phyloP scores from a whole-genome alignment of 2,888 invertebrate species.

The Macrophya alboannulata region DNA sequence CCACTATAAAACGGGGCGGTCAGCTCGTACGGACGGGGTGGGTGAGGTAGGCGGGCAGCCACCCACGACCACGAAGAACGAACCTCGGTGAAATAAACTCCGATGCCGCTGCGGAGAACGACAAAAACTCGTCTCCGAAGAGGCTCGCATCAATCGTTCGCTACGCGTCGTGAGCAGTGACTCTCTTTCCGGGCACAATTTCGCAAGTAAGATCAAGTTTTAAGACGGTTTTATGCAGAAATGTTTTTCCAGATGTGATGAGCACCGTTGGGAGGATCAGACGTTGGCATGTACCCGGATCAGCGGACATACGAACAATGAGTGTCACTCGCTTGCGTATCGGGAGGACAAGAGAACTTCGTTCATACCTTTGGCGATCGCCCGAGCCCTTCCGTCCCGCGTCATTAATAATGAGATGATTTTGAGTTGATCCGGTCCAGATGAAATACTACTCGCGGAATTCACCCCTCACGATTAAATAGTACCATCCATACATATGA shows the following conservation, averaged over 20 bases:
- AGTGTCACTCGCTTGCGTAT: constrained; percentile 60
- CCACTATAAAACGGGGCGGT: constrained; percentile 75
- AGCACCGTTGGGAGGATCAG: constrained; percentile 58
- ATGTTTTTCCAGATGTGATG: neutral
- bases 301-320: constrained; percentile 60
- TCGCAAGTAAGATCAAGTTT: neutral
- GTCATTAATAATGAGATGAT: constrained; percentile 29
- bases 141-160: constrained; percentile 66
- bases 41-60: constrained; percentile 62
- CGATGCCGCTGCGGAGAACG: constrained; percentile 65
- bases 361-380: constrained; percentile 56
- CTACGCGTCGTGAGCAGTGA: constrained; percentile 40
- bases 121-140: constrained; percentile 78
- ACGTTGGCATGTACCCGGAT: constrained; percentile 59
- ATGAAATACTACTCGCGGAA: constrained; percentile 36
- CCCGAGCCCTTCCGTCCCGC: constrained; percentile 48
- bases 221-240: neutral
- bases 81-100: constrained; percentile 74
- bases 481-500: neutral
- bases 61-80: constrained; percentile 68
- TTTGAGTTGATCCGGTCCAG: constrained; percentile 40
- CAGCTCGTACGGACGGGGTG: constrained; percentile 57
- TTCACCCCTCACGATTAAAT: neutral
- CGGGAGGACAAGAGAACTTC: constrained; percentile 57
- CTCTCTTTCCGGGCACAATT: neutral